Evolutionary conservation across 1,140 invertebrate species (phyloP), one percentile per base, ranked within the genome.

Genomic region (Ips nitidus): DNA sequence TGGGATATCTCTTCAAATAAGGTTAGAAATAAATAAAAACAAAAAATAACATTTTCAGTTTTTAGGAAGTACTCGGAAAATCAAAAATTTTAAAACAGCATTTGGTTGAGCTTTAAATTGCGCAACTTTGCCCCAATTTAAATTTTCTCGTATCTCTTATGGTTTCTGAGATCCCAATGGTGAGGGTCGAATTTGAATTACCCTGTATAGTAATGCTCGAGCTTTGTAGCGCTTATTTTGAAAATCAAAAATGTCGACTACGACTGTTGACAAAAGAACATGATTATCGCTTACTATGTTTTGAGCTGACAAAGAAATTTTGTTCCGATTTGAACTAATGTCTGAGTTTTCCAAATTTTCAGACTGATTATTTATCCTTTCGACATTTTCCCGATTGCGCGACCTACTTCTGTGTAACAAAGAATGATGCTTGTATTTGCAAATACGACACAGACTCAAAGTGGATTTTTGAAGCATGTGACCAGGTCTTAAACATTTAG

Each of bases 191-290:
- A n/a, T n/a, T n/a, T n/a, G n/a, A n/a, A n/a, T n/a, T n/a, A n/a
- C n/a, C n/a, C n/a, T n/a, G n/a, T n/a, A 22, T 22, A 22, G 22
- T 22, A 22, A 22, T 22, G 8, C 59, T 60, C 7, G 60, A 52
- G 8, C 64, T 60, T n/a, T 52, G 41, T 53, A 69, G 40, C 7
- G 56, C 66, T 52, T 22, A 22, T 22, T 22, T 5, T 40, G 47
- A 38, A 43, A 1, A 61, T 68, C 66, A 3, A 37, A 22, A 22
- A 61, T 1, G 22, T 52, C 3, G 1, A 68, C 38, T 52, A 40
- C 6, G 5, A 50, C 66, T 38, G 66, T 68, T 8, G 41, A 59
- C 2, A 68, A 41, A 42, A 68, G 39, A n/a, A 62, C 55, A 1
- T 66, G 4, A 2, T 55, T 6, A 22, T 22, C 22, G 22, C 22